Evolutionary conservation across 2,888 invertebrate species (phyloP), one percentile per base, ranked within the genome.

Genomic region (Ptychoptera contaminata): DNA sequence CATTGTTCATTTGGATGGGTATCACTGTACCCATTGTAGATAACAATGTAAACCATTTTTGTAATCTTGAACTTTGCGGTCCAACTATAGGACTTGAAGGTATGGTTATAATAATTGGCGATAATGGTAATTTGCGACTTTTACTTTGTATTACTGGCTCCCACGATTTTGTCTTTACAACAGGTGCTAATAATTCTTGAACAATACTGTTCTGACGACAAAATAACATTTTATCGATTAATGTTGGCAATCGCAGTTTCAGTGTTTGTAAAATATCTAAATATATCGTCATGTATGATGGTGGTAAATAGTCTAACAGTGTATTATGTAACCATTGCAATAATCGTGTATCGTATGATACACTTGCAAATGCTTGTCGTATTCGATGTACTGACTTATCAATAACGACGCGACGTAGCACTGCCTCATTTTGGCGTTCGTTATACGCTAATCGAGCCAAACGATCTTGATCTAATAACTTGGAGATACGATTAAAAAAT

Each of bases 261-360:
- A 82, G 57, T 1, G 77, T 80, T 68, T 85, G 85, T 50, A 87
- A 61, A 41, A 84, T 78, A 55, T 87, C 85, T 14, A 86, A 67
- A 61, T 87, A 87, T 8, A 76, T 74, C 1, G 76, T 73, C 51
- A 86, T 69, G 57, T 81, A 79, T 6, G 71, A 69, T 14, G 71
- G 69, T 42, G 74, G 76, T 39, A 85, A 62, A 54, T 74, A 67
- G 49, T 85, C 82, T 51, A 84, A 70, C 8, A 87, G 59, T 9
- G 80, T 59, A 37, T 71, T 67, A 60, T 88, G 86, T 31, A 88
- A 60, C 88, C 88, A 88, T 52, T 84, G 82, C 1, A 76, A 72
- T 16, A 81, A 62, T 50, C 76, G 74, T 16, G 72, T 60, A 52
- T 86, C 82, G 85, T 85, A 87, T n/a, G 72, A 68, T 9, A 80